phyloP scores from a whole-genome alignment of 2,113 vertebrate species.

The Hipposideros armiger region DNA sequence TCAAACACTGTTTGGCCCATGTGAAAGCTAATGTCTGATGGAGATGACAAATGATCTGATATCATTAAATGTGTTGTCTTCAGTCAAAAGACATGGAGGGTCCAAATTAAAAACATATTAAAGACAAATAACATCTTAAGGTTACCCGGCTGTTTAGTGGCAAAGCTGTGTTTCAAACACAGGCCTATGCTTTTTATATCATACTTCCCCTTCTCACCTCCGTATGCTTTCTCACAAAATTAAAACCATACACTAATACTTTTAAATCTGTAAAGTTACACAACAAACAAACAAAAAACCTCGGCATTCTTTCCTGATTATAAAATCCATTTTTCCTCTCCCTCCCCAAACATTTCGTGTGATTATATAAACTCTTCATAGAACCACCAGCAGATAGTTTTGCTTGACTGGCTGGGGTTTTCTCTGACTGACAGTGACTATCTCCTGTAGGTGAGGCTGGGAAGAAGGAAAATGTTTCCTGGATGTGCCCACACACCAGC shows the following conservation, averaged over 20 bases:
- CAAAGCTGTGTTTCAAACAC: background rate
- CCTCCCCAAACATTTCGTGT: background rate
- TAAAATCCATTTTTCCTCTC: background rate
- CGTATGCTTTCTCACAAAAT: background rate
- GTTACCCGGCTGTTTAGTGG: background rate
- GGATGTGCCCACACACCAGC: accelerated
- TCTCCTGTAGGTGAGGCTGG: background rate
- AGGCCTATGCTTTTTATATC: background rate
- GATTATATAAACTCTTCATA: background rate
- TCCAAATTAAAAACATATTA: background rate
- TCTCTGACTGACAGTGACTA: background rate
- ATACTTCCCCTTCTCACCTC: background rate
- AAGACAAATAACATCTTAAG: background rate
- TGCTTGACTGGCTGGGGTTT: background rate
- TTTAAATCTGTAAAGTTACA: background rate
- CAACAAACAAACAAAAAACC: background rate
- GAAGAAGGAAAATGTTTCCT: background rate
- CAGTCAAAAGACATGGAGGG: background rate
- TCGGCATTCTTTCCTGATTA: background rate
- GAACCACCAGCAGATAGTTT: background rate
- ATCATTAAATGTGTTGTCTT: background rate
- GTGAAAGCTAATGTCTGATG: background rate
- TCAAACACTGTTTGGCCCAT: background rate
- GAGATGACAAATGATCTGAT: constrained; percentile 18
- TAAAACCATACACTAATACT: background rate